Conservation (phyloP, 1,140 invertebrate species). For the Elysia chlorotica region DNA sequence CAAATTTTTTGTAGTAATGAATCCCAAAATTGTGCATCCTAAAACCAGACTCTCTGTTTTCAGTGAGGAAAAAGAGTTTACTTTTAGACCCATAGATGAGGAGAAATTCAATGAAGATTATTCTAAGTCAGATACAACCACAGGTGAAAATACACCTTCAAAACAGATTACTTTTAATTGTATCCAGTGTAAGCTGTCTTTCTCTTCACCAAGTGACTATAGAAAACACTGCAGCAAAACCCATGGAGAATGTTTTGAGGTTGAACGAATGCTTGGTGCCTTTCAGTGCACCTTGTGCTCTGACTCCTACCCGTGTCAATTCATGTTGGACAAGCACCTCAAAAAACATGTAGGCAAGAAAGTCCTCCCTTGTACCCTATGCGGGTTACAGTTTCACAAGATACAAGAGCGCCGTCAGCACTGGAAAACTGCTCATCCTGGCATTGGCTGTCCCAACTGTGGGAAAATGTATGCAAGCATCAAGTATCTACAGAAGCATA, state of each 20-base stretch:
- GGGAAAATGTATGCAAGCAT: slow-evolving; percentile 26
- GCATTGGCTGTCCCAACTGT: slow-evolving; percentile 23
- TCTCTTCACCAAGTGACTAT: slow-evolving; percentile 1
- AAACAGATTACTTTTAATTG: slow-evolving; percentile 13
- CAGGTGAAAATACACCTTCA: background rate
- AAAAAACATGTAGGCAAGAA: slow-evolving; percentile 15
- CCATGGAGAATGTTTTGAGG: slow-evolving; percentile 19
- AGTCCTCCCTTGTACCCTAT: slow-evolving; percentile 15
- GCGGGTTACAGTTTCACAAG: slow-evolving; percentile 20
- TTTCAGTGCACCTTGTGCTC: slow-evolving; percentile 23
- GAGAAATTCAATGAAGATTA: background rate
- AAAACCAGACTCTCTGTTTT: slow-evolving; percentile 1
- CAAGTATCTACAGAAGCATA: slow-evolving; percentile 22
- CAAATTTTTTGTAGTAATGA: slow-evolving; percentile 10
- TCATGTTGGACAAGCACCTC: slow-evolving; percentile 16
- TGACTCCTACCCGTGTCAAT: slow-evolving; percentile 15
- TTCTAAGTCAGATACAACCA: background rate
- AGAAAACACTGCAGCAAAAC: slow-evolving; percentile 15
- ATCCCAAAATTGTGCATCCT: background rate
- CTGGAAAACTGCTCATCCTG: slow-evolving; percentile 19
- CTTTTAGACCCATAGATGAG: background rate
- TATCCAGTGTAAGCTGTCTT: background rate
- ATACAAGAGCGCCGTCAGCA: slow-evolving; percentile 20
- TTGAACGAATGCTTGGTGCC: slow-evolving; percentile 3
- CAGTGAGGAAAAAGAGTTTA: slow-evolving; percentile 11